Evolutionary conservation across 2,113 vertebrate species (phyloP), one percentile per base, ranked within the genome.

Genomic region (Bombycilla garrulus): DNA sequence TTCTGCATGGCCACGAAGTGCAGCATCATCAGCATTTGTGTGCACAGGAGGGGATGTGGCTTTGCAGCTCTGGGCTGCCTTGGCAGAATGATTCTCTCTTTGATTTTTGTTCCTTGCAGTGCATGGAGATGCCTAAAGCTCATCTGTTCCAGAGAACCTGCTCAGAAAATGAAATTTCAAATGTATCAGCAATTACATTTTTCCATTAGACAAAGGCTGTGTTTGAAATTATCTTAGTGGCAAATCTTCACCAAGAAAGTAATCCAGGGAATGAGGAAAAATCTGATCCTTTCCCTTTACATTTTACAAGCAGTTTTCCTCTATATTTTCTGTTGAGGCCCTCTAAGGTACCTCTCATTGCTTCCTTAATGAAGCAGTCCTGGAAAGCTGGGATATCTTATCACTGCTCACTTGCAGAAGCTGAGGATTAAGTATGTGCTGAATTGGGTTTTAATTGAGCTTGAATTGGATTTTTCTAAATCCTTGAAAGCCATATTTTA

Each of bases 391-490:
- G 61, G 58, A 4, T 92, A 8, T 36, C 48, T 3, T 73, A 62
- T 78, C 64, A 18, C 67, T 81, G 13, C 2, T 73, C 65, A 36
- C 81, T 42, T 83, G 88, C 92, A 86, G 60, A 86, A 86, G 51
- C 92, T 81, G 67, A 53, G 56, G 69, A 81, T 86, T 86, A 90
- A 90, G 48, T 44, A 4, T 78, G 51, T 62, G 29, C 82, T 73
- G 88, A 86, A 66, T 79, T 94, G 64, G 53, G 23, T 92, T 93
- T 80, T 90, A 96, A 86, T 86, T 92, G 77, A 92, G 77, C 81
- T 81, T 84, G 69, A 95, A 78, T 69, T 81, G 76, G 82, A 83
- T 92, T 94, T 93, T 72, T 60, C 35, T 66, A 95, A 93, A 48
- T 69, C 61, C 83, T 86, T 84, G 53, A 58, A 71, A 15, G 48